phyloP scores from a whole-genome alignment of 2,888 invertebrate species.

The Oasisia sp. region DNA sequence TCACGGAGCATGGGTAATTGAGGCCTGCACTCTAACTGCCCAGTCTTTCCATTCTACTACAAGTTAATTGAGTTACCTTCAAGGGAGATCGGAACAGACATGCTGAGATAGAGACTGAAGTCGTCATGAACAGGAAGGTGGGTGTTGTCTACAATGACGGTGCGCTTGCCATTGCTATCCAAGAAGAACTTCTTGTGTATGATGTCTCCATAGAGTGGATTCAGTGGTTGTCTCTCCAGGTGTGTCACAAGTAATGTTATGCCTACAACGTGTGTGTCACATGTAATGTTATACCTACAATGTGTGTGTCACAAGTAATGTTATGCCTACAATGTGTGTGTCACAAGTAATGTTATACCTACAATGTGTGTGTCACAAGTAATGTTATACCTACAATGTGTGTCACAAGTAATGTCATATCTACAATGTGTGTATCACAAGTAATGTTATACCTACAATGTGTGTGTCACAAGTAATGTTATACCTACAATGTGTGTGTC shows the following conservation, averaged over 20 bases:
- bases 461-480: too few relatives aligned
- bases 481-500: too few relatives aligned
- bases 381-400: neutral
- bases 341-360: too few relatives aligned
- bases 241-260: constrained; percentile 60
- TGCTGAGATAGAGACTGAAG: constrained; percentile 61
- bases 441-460: too few relatives aligned
- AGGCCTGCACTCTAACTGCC: too few relatives aligned
- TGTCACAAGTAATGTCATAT: too few relatives aligned
- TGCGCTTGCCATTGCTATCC: constrained; percentile 53
- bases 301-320: neutral
- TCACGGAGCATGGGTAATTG: too few relatives aligned
- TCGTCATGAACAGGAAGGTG: constrained; percentile 54
- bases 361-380: too few relatives aligned
- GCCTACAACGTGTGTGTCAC: constrained; percentile 45
- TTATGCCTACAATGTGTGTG: too few relatives aligned
- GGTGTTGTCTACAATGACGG: constrained; percentile 52
- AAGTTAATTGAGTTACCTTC: constrained; percentile 48
- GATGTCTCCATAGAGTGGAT: constrained; percentile 53
- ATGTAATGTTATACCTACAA: neutral
- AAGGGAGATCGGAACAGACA: constrained; percentile 56
- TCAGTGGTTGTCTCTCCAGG: constrained; percentile 58
- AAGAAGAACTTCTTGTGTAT: constrained; percentile 57
- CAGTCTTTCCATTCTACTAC: neutral
- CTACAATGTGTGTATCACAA: too few relatives aligned